A percentile compares a stretch with the other conserved stretches of the same genome.
These are phyloP conservation scores for Pammene aurita DNA, from an alignment of 2,888 invertebrate genomes.

Conservation along the genomic window DNA sequence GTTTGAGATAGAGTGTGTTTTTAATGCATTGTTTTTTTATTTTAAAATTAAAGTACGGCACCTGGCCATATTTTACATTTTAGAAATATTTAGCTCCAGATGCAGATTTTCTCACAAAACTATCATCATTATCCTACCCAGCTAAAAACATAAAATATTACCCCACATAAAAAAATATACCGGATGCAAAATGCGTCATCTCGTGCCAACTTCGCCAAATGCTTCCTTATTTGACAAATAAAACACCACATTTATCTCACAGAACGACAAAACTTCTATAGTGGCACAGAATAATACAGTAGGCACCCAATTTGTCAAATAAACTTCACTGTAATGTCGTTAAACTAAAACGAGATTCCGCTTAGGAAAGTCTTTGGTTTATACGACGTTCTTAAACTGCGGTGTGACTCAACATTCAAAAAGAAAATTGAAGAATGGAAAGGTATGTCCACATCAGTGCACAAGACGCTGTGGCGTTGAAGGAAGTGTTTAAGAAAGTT, in stretches of 20 bases:
- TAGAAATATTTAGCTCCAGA: background rate
- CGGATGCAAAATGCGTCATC: conserved; percentile 31
- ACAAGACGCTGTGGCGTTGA: background rate
- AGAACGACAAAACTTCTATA: conserved; percentile 43
- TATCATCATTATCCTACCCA: background rate
- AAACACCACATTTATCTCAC: conserved; percentile 42
- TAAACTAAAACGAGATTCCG: background rate
- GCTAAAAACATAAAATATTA: conserved; percentile 16
- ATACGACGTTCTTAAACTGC: background rate
- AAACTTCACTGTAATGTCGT: background rate
- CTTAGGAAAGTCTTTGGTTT: conserved; percentile 1
- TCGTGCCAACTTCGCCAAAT: conserved; percentile 23
- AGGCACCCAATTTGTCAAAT: conserved; percentile 42
- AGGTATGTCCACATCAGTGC: background rate
- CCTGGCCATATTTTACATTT: too few species aligned
- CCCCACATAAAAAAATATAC: conserved; percentile 7
- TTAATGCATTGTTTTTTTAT: too few species aligned
- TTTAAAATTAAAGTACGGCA: too few species aligned
- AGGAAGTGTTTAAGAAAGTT: background rate
- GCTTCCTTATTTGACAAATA: conserved; percentile 41
- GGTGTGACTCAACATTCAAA: background rate
- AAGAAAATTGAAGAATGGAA: background rate
- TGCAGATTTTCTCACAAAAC: background rate
- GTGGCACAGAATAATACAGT: conserved; percentile 49
- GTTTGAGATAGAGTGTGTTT: too few species aligned